Conservation (phyloP, 2,797 vertebrate species). For the Chelon labrosus region DNA sequence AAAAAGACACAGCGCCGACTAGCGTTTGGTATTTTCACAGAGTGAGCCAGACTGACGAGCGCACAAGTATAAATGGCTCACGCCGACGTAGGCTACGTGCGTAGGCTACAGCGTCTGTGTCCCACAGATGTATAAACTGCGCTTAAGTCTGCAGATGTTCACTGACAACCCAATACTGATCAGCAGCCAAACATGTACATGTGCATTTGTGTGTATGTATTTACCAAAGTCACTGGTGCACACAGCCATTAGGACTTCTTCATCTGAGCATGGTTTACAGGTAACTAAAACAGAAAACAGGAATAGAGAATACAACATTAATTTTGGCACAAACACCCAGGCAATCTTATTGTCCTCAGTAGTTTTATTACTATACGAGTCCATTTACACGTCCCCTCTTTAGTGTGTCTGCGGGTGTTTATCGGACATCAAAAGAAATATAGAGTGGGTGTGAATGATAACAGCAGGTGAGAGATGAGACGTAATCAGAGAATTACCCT, state of each 20-base stretch:
- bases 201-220: slow-evolving; percentile 34
- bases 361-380: neutral
- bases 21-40: too few relatives aligned
- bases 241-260: slow-evolving; percentile 92
- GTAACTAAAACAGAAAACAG: slow-evolving; percentile 79
- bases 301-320: neutral
- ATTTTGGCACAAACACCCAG: neutral
- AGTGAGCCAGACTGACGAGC: too few relatives aligned
- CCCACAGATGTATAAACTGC: too few relatives aligned
- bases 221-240: slow-evolving; percentile 97
- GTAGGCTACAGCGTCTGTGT: too few relatives aligned
- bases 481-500: slow-evolving; percentile 60
- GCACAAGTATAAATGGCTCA: too few relatives aligned
- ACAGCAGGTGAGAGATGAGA: slow-evolving; percentile 67
- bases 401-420: slow-evolving; percentile 12
- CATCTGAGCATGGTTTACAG: slow-evolving; percentile 92
- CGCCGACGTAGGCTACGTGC: too few relatives aligned
- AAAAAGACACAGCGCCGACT: too few relatives aligned
- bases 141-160: too few relatives aligned
- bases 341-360: neutral
- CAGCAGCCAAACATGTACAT: neutral
- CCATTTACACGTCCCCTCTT: neutral
- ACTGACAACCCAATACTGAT: too few relatives aligned
- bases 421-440: slow-evolving; percentile 36
- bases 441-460: slow-evolving; percentile 49